Conservation (phyloP, 2,888 invertebrate genomes). For the Athalia cordata region DNA sequence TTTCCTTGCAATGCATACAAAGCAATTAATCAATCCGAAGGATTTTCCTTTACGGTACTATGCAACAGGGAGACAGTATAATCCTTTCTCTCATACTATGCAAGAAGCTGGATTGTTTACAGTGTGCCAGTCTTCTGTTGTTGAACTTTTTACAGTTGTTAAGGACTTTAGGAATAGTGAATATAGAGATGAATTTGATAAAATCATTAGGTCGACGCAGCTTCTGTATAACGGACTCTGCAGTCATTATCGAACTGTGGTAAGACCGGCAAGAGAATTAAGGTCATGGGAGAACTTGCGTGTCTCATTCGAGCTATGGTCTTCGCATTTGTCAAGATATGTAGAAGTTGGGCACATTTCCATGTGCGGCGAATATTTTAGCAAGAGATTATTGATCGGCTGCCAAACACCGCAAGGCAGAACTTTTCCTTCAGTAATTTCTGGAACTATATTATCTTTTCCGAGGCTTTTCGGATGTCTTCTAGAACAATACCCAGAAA, state of each 20-base stretch:
- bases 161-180: constrained; percentile 73
- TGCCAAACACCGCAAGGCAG: constrained; percentile 78
- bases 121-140: constrained; percentile 81
- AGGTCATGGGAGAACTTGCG: constrained; percentile 81
- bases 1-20: constrained; percentile 84
- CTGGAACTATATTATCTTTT: constrained; percentile 84
- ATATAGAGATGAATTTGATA: constrained; percentile 76
- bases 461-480: constrained; percentile 84
- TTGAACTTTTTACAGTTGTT: constrained; percentile 80
- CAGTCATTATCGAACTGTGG: constrained; percentile 81
- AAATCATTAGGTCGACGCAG: constrained; percentile 75
- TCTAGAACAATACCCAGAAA: constrained; percentile 79
- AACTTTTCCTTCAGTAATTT: constrained; percentile 81
- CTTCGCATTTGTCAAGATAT: constrained; percentile 78
- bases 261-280: constrained; percentile 79
- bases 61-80: constrained; percentile 83
- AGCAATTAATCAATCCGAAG: constrained; percentile 78
- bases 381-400: constrained; percentile 85
- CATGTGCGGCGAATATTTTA: constrained; percentile 83
- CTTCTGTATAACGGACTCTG: constrained; percentile 80
- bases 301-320: constrained; percentile 85
- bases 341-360: constrained; percentile 86
- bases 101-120: constrained; percentile 77
- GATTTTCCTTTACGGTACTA: constrained; percentile 83
- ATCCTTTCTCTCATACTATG: constrained; percentile 72